Conservation (phyloP, 2,113 vertebrate species). For the Madoqua kirkii region DNA sequence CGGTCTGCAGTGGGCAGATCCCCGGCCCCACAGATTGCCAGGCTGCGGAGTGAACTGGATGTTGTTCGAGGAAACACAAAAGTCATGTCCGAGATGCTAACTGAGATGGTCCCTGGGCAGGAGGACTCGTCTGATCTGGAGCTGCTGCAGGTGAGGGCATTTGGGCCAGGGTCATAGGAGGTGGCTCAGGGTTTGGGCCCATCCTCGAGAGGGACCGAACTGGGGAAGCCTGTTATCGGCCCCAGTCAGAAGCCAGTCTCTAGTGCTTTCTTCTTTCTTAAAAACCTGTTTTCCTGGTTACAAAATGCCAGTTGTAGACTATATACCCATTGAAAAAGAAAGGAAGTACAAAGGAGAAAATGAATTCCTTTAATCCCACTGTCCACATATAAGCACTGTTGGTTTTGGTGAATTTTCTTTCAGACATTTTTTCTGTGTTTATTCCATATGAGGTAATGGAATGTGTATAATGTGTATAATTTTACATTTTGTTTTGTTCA, state of each 20-base stretch:
- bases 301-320: background rate
- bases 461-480: background rate
- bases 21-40: slow-evolving; percentile 84
- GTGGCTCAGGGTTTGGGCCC: accelerated
- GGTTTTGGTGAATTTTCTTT: background rate
- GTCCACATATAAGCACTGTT: background rate
- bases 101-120: slow-evolving; percentile 97
- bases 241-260: background rate
- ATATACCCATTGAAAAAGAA: background rate
- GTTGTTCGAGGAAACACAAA: slow-evolving; percentile 97
- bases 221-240: background rate
- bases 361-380: background rate
- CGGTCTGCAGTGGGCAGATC: slow-evolving; percentile 62
- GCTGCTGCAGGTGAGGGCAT: slow-evolving; percentile 88
- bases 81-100: slow-evolving; percentile 99
- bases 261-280: background rate
- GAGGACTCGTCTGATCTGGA: slow-evolving; percentile 97
- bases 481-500: background rate
- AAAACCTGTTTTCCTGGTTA: background rate
- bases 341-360: background rate
- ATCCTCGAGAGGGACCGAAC: background rate
- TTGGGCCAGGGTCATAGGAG: background rate
- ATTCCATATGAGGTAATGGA: background rate
- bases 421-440: background rate
- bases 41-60: slow-evolving; percentile 95